Percentiles rank a stretch among this genome's conserved stretches.
Conservation (phyloP, 1,140 invertebrate genomes). For the Drosophila ohnishii region DNA sequence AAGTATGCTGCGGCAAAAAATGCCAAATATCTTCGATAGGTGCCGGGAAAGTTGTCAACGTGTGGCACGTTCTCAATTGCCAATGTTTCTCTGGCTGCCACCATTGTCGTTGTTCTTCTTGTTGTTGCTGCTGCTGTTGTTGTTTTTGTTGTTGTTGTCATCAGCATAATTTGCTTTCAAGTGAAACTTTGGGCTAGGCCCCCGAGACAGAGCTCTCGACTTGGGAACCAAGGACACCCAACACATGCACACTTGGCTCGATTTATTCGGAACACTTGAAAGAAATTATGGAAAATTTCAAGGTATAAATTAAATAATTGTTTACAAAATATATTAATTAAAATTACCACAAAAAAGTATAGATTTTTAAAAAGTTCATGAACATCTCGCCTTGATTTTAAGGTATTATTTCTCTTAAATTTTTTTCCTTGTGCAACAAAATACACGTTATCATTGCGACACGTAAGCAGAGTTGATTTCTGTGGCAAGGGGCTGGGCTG, state of each 20-base stretch:
- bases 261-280: constrained; percentile 28
- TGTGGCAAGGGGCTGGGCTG: constrained; percentile 18
- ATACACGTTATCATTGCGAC: constrained; percentile 60
- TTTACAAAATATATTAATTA: no score
- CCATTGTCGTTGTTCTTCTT: constrained; percentile 9
- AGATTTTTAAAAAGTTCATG: not conserved
- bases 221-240: constrained; percentile 17
- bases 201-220: constrained; percentile 6
- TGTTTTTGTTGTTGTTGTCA: constrained; percentile 32
- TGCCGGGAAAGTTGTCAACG: constrained; percentile 26
- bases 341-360: no score
- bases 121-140: not conserved
- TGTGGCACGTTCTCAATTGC: constrained; percentile 44
- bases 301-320: no score
- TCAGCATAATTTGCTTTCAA: constrained; percentile 50
- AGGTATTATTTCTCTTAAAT: no score
- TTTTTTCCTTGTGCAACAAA: constrained; percentile 21
- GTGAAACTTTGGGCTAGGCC: constrained; percentile 33
- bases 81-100: constrained; percentile 23
- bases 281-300: not conserved
- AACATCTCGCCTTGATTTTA: not conserved
- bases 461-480: constrained; percentile 55
- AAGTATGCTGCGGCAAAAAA: constrained; percentile 33
- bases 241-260: constrained; percentile 11
- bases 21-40: constrained; percentile 33